phyloP scores from a whole-genome alignment of 2,888 invertebrate genomes.

The Phrixothrix hirtus region DNA sequence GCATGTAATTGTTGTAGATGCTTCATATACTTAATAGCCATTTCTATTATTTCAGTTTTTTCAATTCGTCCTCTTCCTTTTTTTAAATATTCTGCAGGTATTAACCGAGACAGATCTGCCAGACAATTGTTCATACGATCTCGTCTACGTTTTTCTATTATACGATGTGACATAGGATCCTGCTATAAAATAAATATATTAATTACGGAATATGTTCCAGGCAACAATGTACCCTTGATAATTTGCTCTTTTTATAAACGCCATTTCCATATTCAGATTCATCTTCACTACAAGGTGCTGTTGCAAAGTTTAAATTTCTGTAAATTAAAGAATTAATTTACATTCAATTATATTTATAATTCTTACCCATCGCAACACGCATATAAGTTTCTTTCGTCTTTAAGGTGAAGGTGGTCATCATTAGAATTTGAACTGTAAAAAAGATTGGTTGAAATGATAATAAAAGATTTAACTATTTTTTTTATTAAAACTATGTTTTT shows the following conservation, averaged over 20 bases:
- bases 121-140: constrained; percentile 98
- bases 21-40: constrained; percentile 94
- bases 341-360: constrained; percentile 10
- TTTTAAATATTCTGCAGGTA: constrained; percentile 90
- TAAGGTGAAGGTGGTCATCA: constrained; percentile 58
- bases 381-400: constrained; percentile 52
- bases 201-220: not conserved
- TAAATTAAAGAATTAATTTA: constrained; percentile 32
- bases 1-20: constrained; percentile 73
- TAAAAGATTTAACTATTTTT: no score
- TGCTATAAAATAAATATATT: constrained; percentile 59
- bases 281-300: constrained; percentile 70
- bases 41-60: constrained; percentile 97
- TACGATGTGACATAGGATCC: constrained; percentile 97
- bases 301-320: constrained; percentile 68
- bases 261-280: constrained; percentile 69
- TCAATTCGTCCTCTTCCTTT: constrained; percentile 95
- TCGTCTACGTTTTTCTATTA: constrained; percentile 92
- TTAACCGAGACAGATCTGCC: constrained; percentile 89
- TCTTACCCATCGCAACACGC: constrained; percentile 53
- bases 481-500: not conserved
- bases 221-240: constrained; percentile 63
- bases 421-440: constrained; percentile 60
- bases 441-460: no score
- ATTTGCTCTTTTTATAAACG: constrained; percentile 72